Evolutionary conservation across 2,113 vertebrate species (phyloP).

Genomic region (Lagenorhynchus albirostris): DNA sequence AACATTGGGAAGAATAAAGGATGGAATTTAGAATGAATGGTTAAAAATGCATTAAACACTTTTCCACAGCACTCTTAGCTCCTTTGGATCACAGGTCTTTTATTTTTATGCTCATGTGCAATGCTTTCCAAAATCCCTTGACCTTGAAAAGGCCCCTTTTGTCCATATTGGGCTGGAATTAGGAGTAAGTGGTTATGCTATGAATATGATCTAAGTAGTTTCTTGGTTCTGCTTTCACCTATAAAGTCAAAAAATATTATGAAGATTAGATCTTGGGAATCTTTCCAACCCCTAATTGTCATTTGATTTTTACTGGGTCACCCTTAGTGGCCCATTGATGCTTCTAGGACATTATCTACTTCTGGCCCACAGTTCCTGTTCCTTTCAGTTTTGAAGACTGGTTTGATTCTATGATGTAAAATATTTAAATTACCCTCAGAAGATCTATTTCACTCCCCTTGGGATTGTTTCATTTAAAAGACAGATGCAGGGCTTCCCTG

Average conservation of each 20-base stretch:
- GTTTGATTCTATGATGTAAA: neutral
- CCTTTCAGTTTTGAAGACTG: neutral
- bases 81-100: constrained; percentile 5
- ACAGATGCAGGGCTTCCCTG: neutral
- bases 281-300: neutral
- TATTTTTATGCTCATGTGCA: constrained; percentile 23
- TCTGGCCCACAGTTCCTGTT: neutral
- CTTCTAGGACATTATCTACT: neutral
- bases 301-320: neutral
- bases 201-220: neutral
- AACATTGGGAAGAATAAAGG: neutral
- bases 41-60: constrained; percentile 22
- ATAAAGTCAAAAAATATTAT: neutral
- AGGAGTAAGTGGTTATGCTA: neutral
- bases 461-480: neutral
- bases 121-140: constrained; percentile 7
- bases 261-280: neutral
- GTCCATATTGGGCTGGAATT: neutral
- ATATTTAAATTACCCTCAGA: neutral
- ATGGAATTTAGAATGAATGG: constrained; percentile 11
- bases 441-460: neutral
- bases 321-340: neutral
- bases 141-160: constrained; percentile 2
- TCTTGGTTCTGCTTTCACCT: neutral
- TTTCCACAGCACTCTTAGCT: neutral